A percentile compares a stretch with the other conserved stretches of the same genome.
These are phyloP conservation scores for Trogon surrucura DNA, from an alignment of 2,113 vertebrate species.

Conservation along the genomic window DNA sequence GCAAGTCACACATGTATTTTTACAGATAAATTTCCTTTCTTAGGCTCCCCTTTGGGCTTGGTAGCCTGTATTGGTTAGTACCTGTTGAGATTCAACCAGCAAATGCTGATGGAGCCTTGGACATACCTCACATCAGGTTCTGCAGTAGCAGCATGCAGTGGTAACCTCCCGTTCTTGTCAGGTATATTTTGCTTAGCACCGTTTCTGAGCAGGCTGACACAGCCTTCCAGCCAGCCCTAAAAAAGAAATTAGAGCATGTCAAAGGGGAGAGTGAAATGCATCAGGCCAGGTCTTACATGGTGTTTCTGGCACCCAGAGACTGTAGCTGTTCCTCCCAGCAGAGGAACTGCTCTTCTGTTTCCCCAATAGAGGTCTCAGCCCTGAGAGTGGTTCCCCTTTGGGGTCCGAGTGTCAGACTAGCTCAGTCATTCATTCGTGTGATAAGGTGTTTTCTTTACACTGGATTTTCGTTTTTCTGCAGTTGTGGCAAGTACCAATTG, in stretches of 20 bases:
- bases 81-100: not conserved
- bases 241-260: slow-evolving; percentile 17
- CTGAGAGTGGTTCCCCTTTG: not conserved
- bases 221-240: slow-evolving; percentile 91
- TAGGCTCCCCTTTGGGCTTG: not conserved
- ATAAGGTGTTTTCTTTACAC: not conserved
- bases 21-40: not conserved
- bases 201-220: slow-evolving; percentile 87
- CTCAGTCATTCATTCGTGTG: not conserved
- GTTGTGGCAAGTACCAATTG: not conserved
- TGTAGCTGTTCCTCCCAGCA: not conserved
- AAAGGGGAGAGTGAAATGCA: not conserved
- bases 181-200: slow-evolving; percentile 90
- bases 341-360: not conserved
- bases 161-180: slow-evolving; percentile 88
- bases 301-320: not conserved
- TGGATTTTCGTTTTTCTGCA: not conserved
- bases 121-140: slow-evolving; percentile 85
- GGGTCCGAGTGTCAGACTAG: not conserved
- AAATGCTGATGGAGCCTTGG: not conserved
- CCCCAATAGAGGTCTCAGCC: not conserved
- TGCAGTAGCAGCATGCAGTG: slow-evolving; percentile 87
- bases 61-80: not conserved
- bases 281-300: not conserved
- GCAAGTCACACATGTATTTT: not conserved